Base-by-base conservation (phyloP, 2,888 invertebrate genomes). In the Aphodius sticticus region DNA sequence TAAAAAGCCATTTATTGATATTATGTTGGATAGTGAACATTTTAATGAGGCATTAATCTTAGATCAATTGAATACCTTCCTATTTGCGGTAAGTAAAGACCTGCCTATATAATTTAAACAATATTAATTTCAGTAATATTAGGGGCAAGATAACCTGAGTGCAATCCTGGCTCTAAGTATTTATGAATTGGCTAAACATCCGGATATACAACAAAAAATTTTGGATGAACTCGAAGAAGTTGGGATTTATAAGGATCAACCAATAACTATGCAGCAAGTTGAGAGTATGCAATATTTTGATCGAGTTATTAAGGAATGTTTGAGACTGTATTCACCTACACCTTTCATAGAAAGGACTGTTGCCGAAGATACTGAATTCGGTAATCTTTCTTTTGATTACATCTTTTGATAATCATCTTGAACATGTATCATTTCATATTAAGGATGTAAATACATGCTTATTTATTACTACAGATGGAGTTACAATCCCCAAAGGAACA, bases 101-200 rank as follows among this genome's bases (percentile, higher is more conserved):
- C 26, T 26, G 26, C 26, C 26, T 26, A 26, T 3, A 26, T 26
- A 26, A 26, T 3, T 26, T n/a, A 36, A 7, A n/a, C 36, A 76
- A 76, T n/a, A n/a, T 38, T 38, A 37, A 72, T 69, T 26, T 26
- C 26, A 35, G 35, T 69, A 69, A 15, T 84, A 83, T 81, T 78
- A 90, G 90, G 92, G 92, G 0, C 91, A 92, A 81, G 91, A 92
- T 80, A 92, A 92, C 0, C 91, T 91, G 74, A 90, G 91, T 14
- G 89, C 91, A 69, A 90, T 91, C 2, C 88, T 92, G n/a, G 89
- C 89, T 36, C 79, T 93, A 91, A 87, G 86, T 90, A 7, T 86
- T 92, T 5, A 90, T 79, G 86, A 90, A 78, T 85, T 92, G 3
- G 91, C 92, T 0, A 90, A 90, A 83, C 86, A 91, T 85, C 88